phyloP scores from a whole-genome alignment of 2,888 invertebrate genomes.

The Sphecodes monilicornis region DNA sequence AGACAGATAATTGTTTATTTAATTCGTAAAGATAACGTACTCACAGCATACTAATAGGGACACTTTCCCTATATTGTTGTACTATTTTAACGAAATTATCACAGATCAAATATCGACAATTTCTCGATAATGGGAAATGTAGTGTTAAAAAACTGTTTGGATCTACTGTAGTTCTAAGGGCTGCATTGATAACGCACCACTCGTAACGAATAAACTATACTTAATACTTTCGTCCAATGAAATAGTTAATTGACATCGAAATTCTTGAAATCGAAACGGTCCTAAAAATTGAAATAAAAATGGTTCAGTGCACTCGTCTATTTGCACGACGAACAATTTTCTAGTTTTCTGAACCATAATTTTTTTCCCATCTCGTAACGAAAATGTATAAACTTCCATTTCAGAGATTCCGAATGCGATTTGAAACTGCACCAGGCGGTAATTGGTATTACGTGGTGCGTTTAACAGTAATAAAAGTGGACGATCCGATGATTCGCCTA shows the following conservation, averaged over 20 bases:
- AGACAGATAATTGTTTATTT: no score
- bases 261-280: neutral
- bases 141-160: neutral
- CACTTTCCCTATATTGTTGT: no score
- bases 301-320: neutral
- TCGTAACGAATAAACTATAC: neutral
- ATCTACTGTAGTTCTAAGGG: no score
- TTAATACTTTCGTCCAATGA: neutral
- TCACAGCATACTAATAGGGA: no score
- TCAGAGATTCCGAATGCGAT: conserved; percentile 16
- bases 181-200: neutral
- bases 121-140: neutral
- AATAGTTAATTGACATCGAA: neutral
- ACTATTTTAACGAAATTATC: no score
- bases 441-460: conserved; percentile 25
- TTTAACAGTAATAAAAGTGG: conserved; percentile 16
- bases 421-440: conserved; percentile 1
- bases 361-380: neutral
- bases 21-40: no score
- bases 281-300: conserved; percentile 12
- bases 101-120: neutral
- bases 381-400: conserved; percentile 29
- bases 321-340: neutral
- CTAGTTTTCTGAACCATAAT: neutral
- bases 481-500: conserved; percentile 11